Percentiles rank a stretch among this genome's conserved stretches.
These are phyloP conservation scores for Adela reaumurella DNA, from an alignment of 2,888 invertebrate species.

Conservation along the genomic window DNA sequence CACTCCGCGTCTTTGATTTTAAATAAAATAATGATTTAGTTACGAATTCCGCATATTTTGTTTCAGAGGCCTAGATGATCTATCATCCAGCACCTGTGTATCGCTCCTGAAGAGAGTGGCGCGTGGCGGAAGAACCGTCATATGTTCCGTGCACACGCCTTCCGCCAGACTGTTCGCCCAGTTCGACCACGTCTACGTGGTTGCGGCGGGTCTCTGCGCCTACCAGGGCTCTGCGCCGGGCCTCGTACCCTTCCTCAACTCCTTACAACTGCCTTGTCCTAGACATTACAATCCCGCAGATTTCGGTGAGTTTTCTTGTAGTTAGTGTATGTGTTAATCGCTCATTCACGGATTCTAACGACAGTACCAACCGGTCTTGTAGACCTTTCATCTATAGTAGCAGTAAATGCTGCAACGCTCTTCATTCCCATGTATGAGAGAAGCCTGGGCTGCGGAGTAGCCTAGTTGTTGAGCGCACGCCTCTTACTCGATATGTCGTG, in stretches of 20 bases:
- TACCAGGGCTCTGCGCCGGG: constrained; percentile 79
- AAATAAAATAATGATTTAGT: too few relatives aligned
- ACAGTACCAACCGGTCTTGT: too few relatives aligned
- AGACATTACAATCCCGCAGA: constrained; percentile 94
- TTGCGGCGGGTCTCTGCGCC: constrained; percentile 85
- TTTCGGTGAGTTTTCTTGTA: constrained; percentile 66
- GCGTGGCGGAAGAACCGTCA: constrained; percentile 81
- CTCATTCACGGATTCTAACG: too few relatives aligned
- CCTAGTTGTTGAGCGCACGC: too few relatives aligned
- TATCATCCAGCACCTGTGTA: constrained; percentile 86
- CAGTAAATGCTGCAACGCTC: too few relatives aligned
- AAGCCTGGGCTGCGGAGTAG: too few relatives aligned
- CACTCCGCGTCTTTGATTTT: too few relatives aligned
- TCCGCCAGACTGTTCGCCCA: constrained; percentile 87
- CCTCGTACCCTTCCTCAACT: constrained; percentile 77
- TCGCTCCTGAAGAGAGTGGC: constrained; percentile 80
- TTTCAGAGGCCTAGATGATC: constrained; percentile 84
- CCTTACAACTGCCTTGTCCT: constrained; percentile 80
- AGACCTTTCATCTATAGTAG: too few relatives aligned
- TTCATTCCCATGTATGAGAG: too few relatives aligned
- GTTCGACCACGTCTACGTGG: constrained; percentile 88
- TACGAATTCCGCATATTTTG: constrained; percentile 1
- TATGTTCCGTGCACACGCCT: constrained; percentile 96
- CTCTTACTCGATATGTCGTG: too few relatives aligned
- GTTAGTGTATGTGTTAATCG: neutral